Conservation (phyloP, 2,888 invertebrate genomes). For the Sminthurinus aureus region DNA sequence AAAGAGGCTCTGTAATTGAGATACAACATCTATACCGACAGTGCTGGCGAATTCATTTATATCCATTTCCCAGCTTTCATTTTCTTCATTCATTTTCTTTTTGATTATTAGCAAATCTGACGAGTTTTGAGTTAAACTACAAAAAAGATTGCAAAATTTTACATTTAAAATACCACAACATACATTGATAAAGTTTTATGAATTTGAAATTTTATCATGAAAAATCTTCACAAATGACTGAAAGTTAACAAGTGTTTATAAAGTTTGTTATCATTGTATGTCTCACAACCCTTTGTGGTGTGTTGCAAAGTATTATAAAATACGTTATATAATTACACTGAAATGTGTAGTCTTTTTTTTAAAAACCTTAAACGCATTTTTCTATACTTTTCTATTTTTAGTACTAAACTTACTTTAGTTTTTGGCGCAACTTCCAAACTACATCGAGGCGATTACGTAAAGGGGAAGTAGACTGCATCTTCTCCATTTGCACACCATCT, state of each 20-base stretch:
- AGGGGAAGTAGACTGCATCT: slow-evolving; percentile 32
- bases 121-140: slow-evolving; percentile 8
- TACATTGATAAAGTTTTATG: too few species aligned
- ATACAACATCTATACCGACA: slow-evolving; percentile 67
- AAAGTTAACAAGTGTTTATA: too few species aligned
- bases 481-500: slow-evolving; percentile 62
- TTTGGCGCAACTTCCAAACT: slow-evolving; percentile 41
- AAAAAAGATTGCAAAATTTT: too few species aligned
- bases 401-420: slow-evolving; percentile 41
- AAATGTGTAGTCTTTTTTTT: too few species aligned
- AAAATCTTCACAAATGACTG: not conserved
- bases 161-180: too few species aligned
- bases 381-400: not conserved
- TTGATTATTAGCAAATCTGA: slow-evolving; percentile 67
- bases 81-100: slow-evolving; percentile 62
- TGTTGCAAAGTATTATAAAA: not conserved
- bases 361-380: too few species aligned
- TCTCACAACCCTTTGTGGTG: not conserved
- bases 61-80: slow-evolving; percentile 63
- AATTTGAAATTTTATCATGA: slow-evolving; percentile 4
- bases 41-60: slow-evolving; percentile 71
- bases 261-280: too few species aligned
- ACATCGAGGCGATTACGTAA: slow-evolving; percentile 38
- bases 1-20: slow-evolving; percentile 70
- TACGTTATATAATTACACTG: too few species aligned